phyloP scores from a whole-genome alignment of 2,888 invertebrate genomes.

The Lottia gigantea region DNA sequence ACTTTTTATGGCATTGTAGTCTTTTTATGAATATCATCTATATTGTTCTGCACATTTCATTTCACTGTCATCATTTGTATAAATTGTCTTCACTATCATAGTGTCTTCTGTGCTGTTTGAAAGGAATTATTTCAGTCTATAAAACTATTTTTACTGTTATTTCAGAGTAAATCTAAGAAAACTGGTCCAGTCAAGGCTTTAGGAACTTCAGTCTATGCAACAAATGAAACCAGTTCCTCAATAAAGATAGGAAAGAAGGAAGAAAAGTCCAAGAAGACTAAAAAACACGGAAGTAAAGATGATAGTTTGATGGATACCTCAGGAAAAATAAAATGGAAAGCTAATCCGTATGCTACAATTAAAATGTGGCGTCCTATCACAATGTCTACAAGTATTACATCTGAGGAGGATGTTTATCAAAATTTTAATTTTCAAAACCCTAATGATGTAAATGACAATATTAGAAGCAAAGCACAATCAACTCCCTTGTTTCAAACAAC shows the following conservation, averaged over 20 bases:
- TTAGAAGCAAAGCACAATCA: background rate
- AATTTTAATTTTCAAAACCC: slow-evolving; percentile 33
- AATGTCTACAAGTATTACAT: slow-evolving; percentile 38
- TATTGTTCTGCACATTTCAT: no score
- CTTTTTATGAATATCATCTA: no score
- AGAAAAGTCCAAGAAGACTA: background rate
- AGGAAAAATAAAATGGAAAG: slow-evolving; percentile 32
- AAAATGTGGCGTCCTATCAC: slow-evolving; percentile 57
- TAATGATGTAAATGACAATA: background rate
- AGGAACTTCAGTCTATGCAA: slow-evolving; percentile 37
- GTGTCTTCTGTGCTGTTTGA: no score
- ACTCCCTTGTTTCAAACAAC: background rate
- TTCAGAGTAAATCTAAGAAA: slow-evolving; percentile 45
- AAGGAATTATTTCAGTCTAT: no score
- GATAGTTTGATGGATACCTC: slow-evolving; percentile 37
- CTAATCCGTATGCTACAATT: slow-evolving; percentile 54
- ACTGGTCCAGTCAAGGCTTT: slow-evolving; percentile 58
- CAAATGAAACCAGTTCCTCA: slow-evolving; percentile 20
- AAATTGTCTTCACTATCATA: no score
- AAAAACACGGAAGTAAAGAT: slow-evolving; percentile 37
- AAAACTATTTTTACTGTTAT: background rate
- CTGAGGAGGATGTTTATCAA: slow-evolving; percentile 36
- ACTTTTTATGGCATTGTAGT: no score
- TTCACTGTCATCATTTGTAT: no score
- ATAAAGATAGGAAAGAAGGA: slow-evolving; percentile 14